phyloP scores from a whole-genome alignment of 2,888 invertebrate genomes.

The Drosophila koepferae region DNA sequence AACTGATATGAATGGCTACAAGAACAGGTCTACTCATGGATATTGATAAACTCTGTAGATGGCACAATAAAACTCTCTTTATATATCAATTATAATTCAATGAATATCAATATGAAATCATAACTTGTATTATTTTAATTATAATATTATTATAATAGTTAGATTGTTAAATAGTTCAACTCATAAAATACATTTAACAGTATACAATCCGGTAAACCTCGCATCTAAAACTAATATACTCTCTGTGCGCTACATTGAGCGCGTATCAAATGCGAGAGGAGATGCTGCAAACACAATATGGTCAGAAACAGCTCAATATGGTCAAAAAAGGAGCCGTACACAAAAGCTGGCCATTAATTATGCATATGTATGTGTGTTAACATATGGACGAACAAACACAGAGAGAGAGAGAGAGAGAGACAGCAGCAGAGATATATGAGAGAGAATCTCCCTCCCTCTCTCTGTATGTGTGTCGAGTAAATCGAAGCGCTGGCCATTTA shows the following conservation, averaged over 20 bases:
- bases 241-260: neutral
- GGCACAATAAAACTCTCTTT: too few species aligned
- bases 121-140: too few species aligned
- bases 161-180: too few species aligned
- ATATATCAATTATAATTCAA: too few species aligned
- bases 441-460: neutral
- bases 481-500: slow-evolving; percentile 57
- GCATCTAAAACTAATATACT: neutral
- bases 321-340: slow-evolving; percentile 39
- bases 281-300: slow-evolving; percentile 41
- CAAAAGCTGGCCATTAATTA: slow-evolving; percentile 71
- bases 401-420: neutral
- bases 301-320: slow-evolving; percentile 42
- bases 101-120: too few species aligned
- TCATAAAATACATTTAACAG: too few species aligned
- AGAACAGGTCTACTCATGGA: too few species aligned
- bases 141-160: too few species aligned
- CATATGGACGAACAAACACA: slow-evolving; percentile 58
- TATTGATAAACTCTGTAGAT: too few species aligned
- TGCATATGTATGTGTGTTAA: slow-evolving; percentile 51
- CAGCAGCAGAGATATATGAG: too few species aligned
- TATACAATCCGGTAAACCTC: too few species aligned
- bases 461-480: slow-evolving; percentile 18
- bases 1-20: too few species aligned
- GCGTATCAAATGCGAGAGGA: neutral